phyloP scores from a whole-genome alignment of 2,888 invertebrate genomes.

The Formica aserva region DNA sequence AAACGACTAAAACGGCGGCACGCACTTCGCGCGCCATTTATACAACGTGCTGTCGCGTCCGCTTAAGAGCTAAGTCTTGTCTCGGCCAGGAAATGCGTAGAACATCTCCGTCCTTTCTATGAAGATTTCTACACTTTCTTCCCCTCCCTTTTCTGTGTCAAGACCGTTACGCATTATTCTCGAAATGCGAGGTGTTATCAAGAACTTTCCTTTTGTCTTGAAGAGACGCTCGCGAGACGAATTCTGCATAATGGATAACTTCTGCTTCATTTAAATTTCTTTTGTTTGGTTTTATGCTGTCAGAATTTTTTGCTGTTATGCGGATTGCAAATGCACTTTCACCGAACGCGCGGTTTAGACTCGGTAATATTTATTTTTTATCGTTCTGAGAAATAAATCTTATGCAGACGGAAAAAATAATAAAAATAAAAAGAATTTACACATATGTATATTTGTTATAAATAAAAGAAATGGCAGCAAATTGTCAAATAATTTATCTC shows the following conservation, averaged over 20 bases:
- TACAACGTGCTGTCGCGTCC: conserved; percentile 60
- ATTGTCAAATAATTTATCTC: background rate
- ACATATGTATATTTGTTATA: background rate
- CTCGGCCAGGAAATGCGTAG: conserved; percentile 72
- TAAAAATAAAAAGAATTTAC: background rate
- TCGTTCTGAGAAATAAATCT: background rate
- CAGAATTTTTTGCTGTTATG: background rate
- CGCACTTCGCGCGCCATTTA: conserved; percentile 70
- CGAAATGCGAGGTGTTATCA: conserved; percentile 49
- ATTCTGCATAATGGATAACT: conserved; percentile 37
- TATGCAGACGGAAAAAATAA: background rate
- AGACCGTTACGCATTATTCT: conserved; percentile 32
- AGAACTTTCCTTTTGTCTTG: conserved; percentile 51
- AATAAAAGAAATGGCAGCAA: background rate
- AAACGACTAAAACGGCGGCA: conserved; percentile 66
- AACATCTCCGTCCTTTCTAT: conserved; percentile 57
- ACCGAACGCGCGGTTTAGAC: background rate
- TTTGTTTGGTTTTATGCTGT: conserved; percentile 15
- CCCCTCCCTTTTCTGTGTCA: conserved; percentile 56
- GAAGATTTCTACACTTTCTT: conserved; percentile 70
- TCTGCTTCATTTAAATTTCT: conserved; percentile 44
- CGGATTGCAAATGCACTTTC: background rate
- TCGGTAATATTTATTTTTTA: conserved; percentile 1
- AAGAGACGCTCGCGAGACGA: conserved; percentile 18
- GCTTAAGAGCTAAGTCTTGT: conserved; percentile 78